Percentiles rank a stretch among this genome's conserved stretches.
phyloP scores from a whole-genome alignment of 2,113 vertebrate genomes.

The Choloepus hoffmanni region DNA sequence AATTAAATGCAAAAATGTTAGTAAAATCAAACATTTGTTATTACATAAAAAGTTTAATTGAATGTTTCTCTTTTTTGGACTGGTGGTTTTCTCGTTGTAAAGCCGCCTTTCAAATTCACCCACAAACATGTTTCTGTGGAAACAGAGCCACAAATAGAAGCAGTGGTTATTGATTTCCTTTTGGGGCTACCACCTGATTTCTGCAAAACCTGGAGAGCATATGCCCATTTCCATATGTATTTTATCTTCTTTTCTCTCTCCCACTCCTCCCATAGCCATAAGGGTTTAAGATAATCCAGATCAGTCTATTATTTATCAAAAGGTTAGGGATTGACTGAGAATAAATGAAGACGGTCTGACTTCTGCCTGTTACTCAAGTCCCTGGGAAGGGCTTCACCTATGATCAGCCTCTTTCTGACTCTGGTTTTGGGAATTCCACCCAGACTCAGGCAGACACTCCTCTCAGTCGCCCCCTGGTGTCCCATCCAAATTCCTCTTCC shows the following conservation, averaged over 20 bases:
- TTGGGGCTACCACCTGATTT: conserved; percentile 70
- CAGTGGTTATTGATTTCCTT: conserved; percentile 78
- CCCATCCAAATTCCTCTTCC: background rate
- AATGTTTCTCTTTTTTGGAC: conserved; percentile 44
- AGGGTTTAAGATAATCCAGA: conserved; percentile 39
- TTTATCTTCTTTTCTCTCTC: background rate
- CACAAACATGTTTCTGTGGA: conserved; percentile 77
- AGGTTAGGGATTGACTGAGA: background rate
- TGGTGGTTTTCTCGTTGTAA: conserved; percentile 63
- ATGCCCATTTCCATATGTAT: conserved; percentile 22
- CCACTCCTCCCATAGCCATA: background rate
- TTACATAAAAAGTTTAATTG: conserved; percentile 45
- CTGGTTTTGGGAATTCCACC: background rate
- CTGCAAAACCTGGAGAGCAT: conserved; percentile 50
- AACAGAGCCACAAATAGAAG: conserved; percentile 77
- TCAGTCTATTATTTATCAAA: conserved; percentile 64
- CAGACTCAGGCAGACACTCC: background rate
- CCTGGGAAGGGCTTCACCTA: background rate
- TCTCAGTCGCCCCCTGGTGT: too few relatives aligned
- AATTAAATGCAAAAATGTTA: conserved; percentile 55
- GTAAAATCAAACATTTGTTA: conserved; percentile 50
- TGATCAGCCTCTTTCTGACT: background rate
- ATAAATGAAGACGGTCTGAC: background rate
- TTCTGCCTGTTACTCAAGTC: background rate
- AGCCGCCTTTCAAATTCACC: conserved; percentile 69